phyloP scores from a whole-genome alignment of 1,140 invertebrate genomes.

The Pseudomyrmex sp. region DNA sequence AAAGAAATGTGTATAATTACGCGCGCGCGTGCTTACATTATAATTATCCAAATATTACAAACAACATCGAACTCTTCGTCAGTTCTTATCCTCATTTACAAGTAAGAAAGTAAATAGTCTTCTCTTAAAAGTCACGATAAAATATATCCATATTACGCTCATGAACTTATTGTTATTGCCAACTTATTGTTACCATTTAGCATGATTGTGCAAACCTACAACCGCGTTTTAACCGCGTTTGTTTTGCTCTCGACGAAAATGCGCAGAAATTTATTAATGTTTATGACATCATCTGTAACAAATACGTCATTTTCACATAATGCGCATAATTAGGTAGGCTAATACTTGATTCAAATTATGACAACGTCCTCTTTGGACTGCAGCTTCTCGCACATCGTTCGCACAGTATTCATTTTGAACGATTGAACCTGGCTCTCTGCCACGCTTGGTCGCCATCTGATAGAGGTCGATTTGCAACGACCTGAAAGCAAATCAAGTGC shows the following conservation, averaged over 20 bases:
- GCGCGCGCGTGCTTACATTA: neutral
- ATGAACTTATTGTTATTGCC: conserved; percentile 12
- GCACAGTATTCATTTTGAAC: conserved; percentile 63
- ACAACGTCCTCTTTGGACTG: conserved; percentile 54
- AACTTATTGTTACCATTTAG: conserved; percentile 8
- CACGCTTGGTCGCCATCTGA: conserved; percentile 74
- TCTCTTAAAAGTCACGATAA: neutral
- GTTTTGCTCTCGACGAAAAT: conserved; percentile 5
- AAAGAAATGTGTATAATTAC: too few relatives aligned
- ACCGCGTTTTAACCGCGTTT: neutral
- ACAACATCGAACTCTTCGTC: conserved; percentile 38
- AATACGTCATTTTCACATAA: neutral
- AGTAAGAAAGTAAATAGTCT: conserved; percentile 33
- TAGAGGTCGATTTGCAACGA: conserved; percentile 70
- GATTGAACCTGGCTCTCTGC: conserved; percentile 71
- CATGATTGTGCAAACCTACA: neutral
- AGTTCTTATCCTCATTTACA: conserved; percentile 3
- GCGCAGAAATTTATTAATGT: neutral
- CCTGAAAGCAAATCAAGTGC: conserved; percentile 65
- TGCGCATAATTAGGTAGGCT: neutral
- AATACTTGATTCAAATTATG: conserved; percentile 61
- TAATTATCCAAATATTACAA: conserved; percentile 6
- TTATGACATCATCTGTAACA: neutral
- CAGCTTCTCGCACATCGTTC: conserved; percentile 65
- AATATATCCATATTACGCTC: neutral